Percentiles rank a stretch among this genome's conserved stretches.
These are phyloP conservation scores for Falcaria lacertinaria DNA, from an alignment of 2,888 invertebrate species.

Conservation along the genomic window DNA sequence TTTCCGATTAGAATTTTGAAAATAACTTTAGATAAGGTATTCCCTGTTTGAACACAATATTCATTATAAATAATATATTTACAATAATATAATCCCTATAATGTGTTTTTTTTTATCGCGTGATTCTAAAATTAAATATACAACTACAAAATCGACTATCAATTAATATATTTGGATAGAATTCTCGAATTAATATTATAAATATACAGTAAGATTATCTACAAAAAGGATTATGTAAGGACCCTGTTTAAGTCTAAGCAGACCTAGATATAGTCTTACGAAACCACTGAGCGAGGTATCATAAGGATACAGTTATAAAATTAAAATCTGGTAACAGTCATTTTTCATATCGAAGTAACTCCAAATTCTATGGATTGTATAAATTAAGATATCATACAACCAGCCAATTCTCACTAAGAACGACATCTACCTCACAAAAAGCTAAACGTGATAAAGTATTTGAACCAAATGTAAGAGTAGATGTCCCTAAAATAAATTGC, in stretches of 20 bases:
- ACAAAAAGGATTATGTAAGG: constrained; percentile 62
- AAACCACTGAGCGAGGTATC: constrained; percentile 58
- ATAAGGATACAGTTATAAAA: constrained; percentile 30
- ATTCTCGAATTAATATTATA: constrained; percentile 41
- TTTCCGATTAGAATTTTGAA: too few species aligned
- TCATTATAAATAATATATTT: constrained; percentile 1
- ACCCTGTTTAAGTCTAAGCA: constrained; percentile 62
- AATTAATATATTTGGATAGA: constrained; percentile 66
- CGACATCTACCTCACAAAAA: background rate
- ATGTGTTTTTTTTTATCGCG: constrained; percentile 36
- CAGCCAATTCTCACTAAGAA: constrained; percentile 3
- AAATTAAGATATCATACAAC: background rate
- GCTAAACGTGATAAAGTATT: background rate
- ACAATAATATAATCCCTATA: constrained; percentile 4
- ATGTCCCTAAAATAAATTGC: constrained; percentile 29
- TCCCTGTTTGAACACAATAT: constrained; percentile 1
- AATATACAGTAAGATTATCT: constrained; percentile 47
- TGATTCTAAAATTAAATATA: constrained; percentile 32
- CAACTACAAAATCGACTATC: constrained; percentile 50
- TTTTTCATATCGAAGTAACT: constrained; percentile 9
- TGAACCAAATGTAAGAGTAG: background rate
- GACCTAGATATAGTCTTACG: constrained; percentile 37
- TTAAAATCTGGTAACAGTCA: constrained; percentile 50
- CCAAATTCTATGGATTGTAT: background rate
- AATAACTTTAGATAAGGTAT: too few species aligned